These are phyloP conservation scores for Ondatra zibethicus DNA, from an alignment of 2,113 vertebrate species.

Conservation along the genomic window DNA sequence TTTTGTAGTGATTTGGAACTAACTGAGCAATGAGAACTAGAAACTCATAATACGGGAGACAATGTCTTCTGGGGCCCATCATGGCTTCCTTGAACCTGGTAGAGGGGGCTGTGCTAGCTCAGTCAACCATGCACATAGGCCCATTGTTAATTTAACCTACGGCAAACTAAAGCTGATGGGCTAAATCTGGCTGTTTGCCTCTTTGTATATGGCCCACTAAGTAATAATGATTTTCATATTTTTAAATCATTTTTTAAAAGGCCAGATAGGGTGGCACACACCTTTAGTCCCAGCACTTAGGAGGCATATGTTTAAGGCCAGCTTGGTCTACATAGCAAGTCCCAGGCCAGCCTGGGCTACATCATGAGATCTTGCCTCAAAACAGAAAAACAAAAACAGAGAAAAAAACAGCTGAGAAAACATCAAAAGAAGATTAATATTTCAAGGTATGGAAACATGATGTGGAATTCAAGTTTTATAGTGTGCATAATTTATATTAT, in stretches of 20 bases:
- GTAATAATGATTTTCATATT: conserved; percentile 44
- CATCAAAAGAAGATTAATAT: conserved; percentile 28
- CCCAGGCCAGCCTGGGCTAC: not conserved
- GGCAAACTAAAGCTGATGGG: not conserved
- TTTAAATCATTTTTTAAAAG: not conserved
- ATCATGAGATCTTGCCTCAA: not conserved
- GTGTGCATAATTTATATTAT: not conserved
- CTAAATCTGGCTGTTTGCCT: not conserved
- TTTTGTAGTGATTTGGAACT: conserved; percentile 3
- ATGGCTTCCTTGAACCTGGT: not conserved
- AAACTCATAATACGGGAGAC: conserved; percentile 23
- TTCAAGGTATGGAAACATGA: conserved; percentile 20
- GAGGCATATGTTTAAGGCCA: not conserved
- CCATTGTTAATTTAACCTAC: conserved; percentile 47
- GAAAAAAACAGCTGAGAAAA: conserved; percentile 29
- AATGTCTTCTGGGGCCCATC: not conserved
- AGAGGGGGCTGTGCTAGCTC: not conserved
- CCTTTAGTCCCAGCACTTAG: not conserved
- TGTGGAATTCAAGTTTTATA: conserved; percentile 25
- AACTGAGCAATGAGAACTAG: not conserved
- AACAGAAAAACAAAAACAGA: not conserved
- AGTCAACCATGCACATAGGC: not conserved
- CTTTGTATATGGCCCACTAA: not conserved
- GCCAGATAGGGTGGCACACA: not conserved
- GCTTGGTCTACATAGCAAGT: not conserved